Evolutionary conservation across 2,888 invertebrate species (phyloP), one percentile per base, ranked within the genome.

Genomic region (Drosophila incognita): DNA sequence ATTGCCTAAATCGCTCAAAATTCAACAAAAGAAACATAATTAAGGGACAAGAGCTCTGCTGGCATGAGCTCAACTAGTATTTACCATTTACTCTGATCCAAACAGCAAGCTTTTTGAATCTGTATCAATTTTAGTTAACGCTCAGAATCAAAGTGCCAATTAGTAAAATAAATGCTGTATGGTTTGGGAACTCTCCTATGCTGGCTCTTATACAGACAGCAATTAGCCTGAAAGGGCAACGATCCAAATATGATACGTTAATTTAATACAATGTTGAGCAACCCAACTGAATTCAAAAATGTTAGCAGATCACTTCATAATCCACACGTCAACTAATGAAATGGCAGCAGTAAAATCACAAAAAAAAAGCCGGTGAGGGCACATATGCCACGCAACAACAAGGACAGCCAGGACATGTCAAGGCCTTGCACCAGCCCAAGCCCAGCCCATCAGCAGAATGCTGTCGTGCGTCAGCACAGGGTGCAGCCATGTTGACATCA

Each of bases 401-500:
- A 29, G 38, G 40, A 42, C 49, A 49, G 11, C 36, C 33, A 53
- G 69, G 38, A 24, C 38, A 36, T 7, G 31, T 54, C 71, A 65
- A 76, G 58, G 58, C 13, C 48, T 64, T 57, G 53, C 51, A 56
- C 2, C 36, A 49, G n/a, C 13, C 46, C 21, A 1, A 15, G 33
- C 21, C 18, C 54, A 36, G 27, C 8, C 33, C 46, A 38, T 15
- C 48, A 13, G 21, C 52, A 18, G 42, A 36, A 54, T 38, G 24
- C 21, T 48, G 53, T 48, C 27, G 46, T 48, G 54, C 65, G 77
- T 74, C 74, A 59, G 68, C 78, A 75, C 68, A 60, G 56, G 61
- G 72, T 48, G 40, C 36, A 65, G 62, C 60, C 85, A 68, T 78
- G 84, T 67, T 82, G 87, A 83, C 86, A 81, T 63, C 86, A 69